These are phyloP conservation scores for Colius striatus DNA, from an alignment of 2,113 vertebrate genomes.

Conservation along the genomic window DNA sequence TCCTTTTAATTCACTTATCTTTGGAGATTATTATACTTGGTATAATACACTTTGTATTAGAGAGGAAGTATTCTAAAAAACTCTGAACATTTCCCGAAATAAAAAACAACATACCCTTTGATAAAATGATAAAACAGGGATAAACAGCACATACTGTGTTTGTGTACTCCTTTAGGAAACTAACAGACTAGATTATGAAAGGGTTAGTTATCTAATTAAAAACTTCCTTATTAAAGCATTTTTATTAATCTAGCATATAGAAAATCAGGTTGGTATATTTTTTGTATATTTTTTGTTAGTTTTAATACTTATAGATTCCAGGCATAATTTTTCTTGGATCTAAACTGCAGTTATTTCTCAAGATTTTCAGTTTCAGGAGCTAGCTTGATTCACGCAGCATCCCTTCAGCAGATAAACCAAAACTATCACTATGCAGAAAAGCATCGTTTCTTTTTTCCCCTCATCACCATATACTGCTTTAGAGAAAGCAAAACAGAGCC, in stretches of 20 bases:
- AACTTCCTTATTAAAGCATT: neutral
- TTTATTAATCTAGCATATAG: neutral
- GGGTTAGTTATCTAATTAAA: neutral
- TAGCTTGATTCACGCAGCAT: neutral
- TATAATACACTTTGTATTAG: neutral
- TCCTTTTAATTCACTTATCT: slow-evolving; percentile 24
- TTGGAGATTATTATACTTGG: neutral
- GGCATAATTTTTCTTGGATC: neutral
- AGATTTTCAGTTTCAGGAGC: neutral
- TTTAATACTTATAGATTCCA: neutral
- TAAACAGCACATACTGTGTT: neutral
- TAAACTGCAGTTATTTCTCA: neutral
- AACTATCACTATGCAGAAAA: neutral
- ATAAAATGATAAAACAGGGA: neutral
- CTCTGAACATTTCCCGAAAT: neutral
- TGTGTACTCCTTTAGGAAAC: neutral
- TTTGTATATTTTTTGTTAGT: neutral
- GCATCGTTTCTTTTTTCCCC: neutral
- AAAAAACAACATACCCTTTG: neutral
- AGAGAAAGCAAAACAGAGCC: fast-evolving
- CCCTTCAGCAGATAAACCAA: neutral
- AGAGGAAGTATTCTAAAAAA: neutral
- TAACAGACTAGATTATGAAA: neutral
- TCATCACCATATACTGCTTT: neutral
- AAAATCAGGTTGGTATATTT: neutral